Base-by-base conservation (phyloP, 53 echinoderm and acorn worm species). In the Stichopus horrens region DNA sequence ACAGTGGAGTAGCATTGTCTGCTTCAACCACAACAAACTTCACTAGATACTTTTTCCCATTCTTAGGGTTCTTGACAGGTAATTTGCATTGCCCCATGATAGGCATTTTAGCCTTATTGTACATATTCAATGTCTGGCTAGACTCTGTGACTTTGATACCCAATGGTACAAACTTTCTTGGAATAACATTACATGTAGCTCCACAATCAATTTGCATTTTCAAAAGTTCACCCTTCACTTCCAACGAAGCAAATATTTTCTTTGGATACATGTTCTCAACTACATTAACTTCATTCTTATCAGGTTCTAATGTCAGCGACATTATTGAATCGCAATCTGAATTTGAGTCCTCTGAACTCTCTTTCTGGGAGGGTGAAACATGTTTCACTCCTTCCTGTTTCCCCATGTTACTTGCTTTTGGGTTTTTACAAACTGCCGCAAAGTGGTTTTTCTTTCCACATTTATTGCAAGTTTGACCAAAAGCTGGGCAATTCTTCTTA, bases 151-250 rank as follows among this genome's bases (percentile, higher is more conserved):
- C 57, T 9, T 20, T 68, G 79, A 74, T 79, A 59, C 81, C 88
- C 60, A n/a, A 7, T 11, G 92, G 89, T 54, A 94, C 20, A 77
- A 85, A 86, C 21, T 92, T 85, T 10, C 78, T 55, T 74, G 90
- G 94, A 59, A 94, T 81, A 65, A 86, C 92, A 80, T 90, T 92
- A 53, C 89, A 92, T 74, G 88, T 88, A 21, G 89, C 92, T 54
- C 92, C 92, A 86, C 86, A 89, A 80, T 94, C 91, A 54, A 90
- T 73, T 86, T 92, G 90, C 88, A 90, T 86, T 60, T 74, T 89
- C 13, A 89, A 55, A 55, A 16, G 18, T 79, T 88, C 22, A 54
- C 86, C 86, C 21, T 89, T 58, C 5, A 79, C 10, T 58, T 88
- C 57, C 18, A 90, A 59, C 21, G 88, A 83, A 14, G 83, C 90